A percentile compares a stretch with the other conserved stretches of the same genome.
phyloP scores from a whole-genome alignment of 2,888 invertebrate genomes.

The Chirona hameri region DNA sequence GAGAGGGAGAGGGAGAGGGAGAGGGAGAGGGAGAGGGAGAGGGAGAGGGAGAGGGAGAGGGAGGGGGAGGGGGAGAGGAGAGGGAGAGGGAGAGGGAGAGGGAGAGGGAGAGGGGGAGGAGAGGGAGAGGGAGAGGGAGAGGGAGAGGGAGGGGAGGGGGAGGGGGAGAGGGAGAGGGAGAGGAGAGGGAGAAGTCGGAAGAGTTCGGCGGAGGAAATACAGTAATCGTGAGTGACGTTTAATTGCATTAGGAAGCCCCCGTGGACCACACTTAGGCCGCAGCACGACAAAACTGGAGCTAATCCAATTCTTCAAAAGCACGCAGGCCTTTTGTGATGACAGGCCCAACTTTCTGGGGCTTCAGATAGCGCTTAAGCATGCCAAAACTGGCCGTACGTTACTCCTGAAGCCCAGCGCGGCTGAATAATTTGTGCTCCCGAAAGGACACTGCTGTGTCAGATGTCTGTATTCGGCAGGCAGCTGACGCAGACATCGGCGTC shows the following conservation, averaged over 20 bases:
- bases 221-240: conserved; percentile 23
- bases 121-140: neutral
- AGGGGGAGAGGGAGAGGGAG: neutral
- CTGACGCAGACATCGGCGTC: too few species aligned
- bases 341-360: neutral
- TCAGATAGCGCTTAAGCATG: neutral
- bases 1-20: neutral
- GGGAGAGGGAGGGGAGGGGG: neutral
- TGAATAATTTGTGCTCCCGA: too few species aligned
- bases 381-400: neutral
- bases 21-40: neutral
- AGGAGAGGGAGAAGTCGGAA: neutral
- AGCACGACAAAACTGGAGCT: conserved; percentile 1
- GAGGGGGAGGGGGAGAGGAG: neutral
- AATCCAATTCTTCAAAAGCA: conserved; percentile 2
- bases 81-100: neutral
- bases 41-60: neutral
- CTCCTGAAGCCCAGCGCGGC: neutral
- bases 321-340: neutral
- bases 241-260: conserved; percentile 9
- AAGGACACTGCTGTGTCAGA: neutral
- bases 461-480: too few species aligned
- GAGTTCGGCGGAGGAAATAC: neutral
- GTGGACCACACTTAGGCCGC: neutral
- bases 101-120: neutral